Evolutionary conservation across 1,140 invertebrate genomes (phyloP).

Genomic region (Linepithema humile): DNA sequence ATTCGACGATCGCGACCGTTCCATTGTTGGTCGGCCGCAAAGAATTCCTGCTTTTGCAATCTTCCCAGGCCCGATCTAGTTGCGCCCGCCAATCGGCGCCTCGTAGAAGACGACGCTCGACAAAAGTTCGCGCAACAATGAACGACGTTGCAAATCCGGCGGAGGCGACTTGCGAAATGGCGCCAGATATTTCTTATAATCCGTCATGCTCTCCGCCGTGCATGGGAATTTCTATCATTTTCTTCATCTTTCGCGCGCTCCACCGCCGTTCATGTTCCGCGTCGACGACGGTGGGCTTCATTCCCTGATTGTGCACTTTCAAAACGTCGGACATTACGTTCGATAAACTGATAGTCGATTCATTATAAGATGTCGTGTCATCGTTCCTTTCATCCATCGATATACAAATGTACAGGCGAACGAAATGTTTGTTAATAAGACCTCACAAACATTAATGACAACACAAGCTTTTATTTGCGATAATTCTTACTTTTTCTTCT

Average conservation of each 20-base stretch:
- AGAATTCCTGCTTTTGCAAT: conserved; percentile 80
- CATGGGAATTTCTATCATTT: conserved; percentile 56
- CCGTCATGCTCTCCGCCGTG: conserved; percentile 20
- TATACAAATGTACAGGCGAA: background rate
- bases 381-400: background rate
- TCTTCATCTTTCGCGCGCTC: conserved; percentile 43
- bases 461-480: background rate
- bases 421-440: background rate
- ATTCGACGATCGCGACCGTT: conserved; percentile 76
- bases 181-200: conserved; percentile 73
- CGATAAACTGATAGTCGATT: background rate
- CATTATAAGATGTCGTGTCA: background rate
- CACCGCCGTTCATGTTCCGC: conserved; percentile 14
- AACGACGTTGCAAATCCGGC: conserved; percentile 69
- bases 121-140: conserved; percentile 72
- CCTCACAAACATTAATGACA: background rate
- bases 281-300: conserved; percentile 3
- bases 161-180: conserved; percentile 65
- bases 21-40: conserved; percentile 73
- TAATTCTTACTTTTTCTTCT: background rate
- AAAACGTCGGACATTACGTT: conserved; percentile 13
- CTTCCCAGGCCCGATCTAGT: conserved; percentile 77
- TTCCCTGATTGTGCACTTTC: conserved; percentile 16
- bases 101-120: conserved; percentile 67
- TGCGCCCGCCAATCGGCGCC: conserved; percentile 67